Evolutionary conservation across 2,888 invertebrate species (phyloP).

Genomic region (Protonemura montana): DNA sequence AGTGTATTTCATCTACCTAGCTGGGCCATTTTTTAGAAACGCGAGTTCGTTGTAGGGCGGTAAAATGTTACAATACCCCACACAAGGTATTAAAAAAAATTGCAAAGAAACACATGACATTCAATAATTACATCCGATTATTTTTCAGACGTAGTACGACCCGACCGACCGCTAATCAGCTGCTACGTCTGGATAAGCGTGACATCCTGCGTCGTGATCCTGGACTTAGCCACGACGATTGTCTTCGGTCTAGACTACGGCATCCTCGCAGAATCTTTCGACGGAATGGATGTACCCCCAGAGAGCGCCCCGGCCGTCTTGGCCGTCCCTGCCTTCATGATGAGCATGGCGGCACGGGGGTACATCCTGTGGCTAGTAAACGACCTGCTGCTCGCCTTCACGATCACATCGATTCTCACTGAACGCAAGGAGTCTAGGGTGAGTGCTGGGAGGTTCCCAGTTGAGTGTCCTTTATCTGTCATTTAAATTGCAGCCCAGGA

Average conservation of each 20-base stretch:
- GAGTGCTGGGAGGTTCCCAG: no score
- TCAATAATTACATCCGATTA: no score
- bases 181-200: not conserved
- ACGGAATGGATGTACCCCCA: not conserved
- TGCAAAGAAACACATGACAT: no score
- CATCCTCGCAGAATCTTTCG: not conserved
- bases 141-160: not conserved
- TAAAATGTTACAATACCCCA: no score
- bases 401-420: not conserved
- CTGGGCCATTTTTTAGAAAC: no score
- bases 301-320: not conserved
- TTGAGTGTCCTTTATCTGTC: no score
- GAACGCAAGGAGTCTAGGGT: slow-evolving; percentile 21
- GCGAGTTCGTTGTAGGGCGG: no score
- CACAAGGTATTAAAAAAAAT: no score
- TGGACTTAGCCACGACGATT: slow-evolving; percentile 16
- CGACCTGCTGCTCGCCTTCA: slow-evolving; percentile 30
- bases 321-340: slow-evolving; percentile 43
- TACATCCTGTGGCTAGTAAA: slow-evolving; percentile 46
- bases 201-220: slow-evolving; percentile 18
- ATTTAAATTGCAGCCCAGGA: no score
- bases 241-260: slow-evolving; percentile 19
- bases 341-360: slow-evolving; percentile 43
- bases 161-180: not conserved
- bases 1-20: no score